Evolutionary conservation across 2,113 vertebrate genomes (phyloP), one percentile per base, ranked within the genome.

Genomic region (Petroica traversi): DNA sequence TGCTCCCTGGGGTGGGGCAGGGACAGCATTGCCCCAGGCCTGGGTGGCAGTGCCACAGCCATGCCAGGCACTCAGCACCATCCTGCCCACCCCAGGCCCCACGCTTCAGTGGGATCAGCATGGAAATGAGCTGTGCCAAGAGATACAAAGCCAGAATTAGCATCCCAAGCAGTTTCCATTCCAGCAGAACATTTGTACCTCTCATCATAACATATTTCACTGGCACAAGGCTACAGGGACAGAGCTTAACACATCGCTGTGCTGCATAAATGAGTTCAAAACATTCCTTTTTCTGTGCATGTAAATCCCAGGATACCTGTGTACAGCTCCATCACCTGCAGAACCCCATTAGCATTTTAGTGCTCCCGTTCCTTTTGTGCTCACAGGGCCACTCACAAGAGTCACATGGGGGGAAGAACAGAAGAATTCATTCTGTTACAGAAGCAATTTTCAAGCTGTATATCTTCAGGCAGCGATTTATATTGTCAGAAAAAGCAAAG

Each of bases 101-200:
- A n/a, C 0, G 1, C 46, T 43, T 46, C 61, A 15, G 51, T 41
- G 25, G 49, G 36, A 29, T 4, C 14, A 4, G 57, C 7, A 16
- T 7, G 46, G 46, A 76, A 76, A 72, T 12, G 11, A 61, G 40
- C n/a, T 40, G 19, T 2, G 10, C 61, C 88, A 73, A 82, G 72
- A 91, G 73, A 54, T n/a, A 71, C 48, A 87, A 36, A 94, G n/a
- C 52, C 69, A 85, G 81, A 84, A 95, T 79, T 68, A 68, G 81
- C 90, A 93, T 45, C 69, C 66, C 0, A 11, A 63, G 77, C 19
- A 41, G 73, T 31, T 91, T 41, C 76, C 67, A 58, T 89, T 95
- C 58, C 73, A 66, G 71, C 51, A 40, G 58, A 85, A 81, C 4
- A 29, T 72, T 54, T 71, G 80, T 43, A 71, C 57, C 62, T 78